Percentiles rank a stretch among this genome's conserved stretches.
These are phyloP conservation scores for Ellobius talpinus DNA, from an alignment of 2,113 vertebrate species.

Conservation along the genomic window DNA sequence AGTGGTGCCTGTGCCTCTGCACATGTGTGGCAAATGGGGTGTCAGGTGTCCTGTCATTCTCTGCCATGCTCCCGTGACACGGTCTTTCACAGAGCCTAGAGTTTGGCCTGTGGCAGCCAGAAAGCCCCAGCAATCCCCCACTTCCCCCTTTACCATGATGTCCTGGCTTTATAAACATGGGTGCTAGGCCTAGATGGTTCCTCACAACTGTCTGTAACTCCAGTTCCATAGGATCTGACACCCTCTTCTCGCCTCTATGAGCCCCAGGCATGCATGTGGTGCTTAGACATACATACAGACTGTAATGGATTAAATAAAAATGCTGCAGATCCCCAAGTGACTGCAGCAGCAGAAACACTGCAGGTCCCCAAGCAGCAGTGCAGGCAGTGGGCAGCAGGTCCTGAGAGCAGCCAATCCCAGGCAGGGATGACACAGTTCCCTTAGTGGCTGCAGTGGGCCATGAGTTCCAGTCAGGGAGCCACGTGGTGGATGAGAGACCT, in stretches of 20 bases:
- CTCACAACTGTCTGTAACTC: background rate
- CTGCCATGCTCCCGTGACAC: background rate
- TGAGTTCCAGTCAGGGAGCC: no score
- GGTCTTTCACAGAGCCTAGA: background rate
- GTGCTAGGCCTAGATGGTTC: background rate
- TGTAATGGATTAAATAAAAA: no score
- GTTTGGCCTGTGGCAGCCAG: no score
- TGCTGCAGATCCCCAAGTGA: no score
- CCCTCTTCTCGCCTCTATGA: background rate
- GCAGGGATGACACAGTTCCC: no score
- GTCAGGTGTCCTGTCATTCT: background rate
- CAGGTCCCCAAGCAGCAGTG: no score
- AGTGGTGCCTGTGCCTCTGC: background rate
- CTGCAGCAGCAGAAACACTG: no score
- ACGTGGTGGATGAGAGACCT: no score
- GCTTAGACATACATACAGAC: background rate
- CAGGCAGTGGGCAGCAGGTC: no score
- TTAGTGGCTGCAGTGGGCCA: no score
- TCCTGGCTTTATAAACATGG: background rate
- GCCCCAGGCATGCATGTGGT: background rate
- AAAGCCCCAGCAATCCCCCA: background rate
- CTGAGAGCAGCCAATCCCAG: no score
- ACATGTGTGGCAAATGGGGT: background rate
- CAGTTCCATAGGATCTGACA: background rate
- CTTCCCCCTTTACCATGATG: fast-evolving